Base-by-base conservation (phyloP, 2,797 vertebrate species). In the Prionace glauca region DNA sequence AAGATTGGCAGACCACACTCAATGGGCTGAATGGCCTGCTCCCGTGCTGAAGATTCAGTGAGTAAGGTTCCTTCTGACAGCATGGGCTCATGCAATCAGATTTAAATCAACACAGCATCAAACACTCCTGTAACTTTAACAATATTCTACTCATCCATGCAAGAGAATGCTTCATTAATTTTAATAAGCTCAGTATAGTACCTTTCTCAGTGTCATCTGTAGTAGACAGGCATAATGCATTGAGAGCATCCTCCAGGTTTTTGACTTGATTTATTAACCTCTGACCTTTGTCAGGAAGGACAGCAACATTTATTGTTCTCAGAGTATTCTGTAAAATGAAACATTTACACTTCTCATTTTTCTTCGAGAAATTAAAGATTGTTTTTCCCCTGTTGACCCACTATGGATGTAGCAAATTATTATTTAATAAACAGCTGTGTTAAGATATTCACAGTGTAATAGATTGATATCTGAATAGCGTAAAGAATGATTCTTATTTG, bases 261-360 rank as follows among this genome's bases (percentile, higher is more conserved):
- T 97, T 98, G 77, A 99, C 98, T 97, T 99, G 99, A 95, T 97
- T 98, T 96, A 97, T 97, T 96, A 99, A 96, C 96, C 98, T 97
- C 96, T 98, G 97, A 1, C 99, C 99, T 97, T 98, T 98, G 96
- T 99, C 99, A 24, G 99, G 99, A 95, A 99, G 97, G 77, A 97
- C 97, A 14, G 97, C 97, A 81, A 98, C 36, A 29, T 99, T 99
- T 96, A 99, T 98, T 0, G 93, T 96, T 10, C 98, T 98, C 96
- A 99, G 96, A 0, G 97, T 98, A 96, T 97, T 97, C 99, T 99
- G 96, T 20, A 97, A 96, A 96, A 96, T 91, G 96, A 71, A 71
- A 74, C 12, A 9, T 77, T 74, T n/a, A 92, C 62, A 20, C 14
- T 56, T 14, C 10, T 69, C 0, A 92, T 69, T 41, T 69, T 65